Conservation (phyloP, 2,797 vertebrate species). For the Chromis chromis region DNA sequence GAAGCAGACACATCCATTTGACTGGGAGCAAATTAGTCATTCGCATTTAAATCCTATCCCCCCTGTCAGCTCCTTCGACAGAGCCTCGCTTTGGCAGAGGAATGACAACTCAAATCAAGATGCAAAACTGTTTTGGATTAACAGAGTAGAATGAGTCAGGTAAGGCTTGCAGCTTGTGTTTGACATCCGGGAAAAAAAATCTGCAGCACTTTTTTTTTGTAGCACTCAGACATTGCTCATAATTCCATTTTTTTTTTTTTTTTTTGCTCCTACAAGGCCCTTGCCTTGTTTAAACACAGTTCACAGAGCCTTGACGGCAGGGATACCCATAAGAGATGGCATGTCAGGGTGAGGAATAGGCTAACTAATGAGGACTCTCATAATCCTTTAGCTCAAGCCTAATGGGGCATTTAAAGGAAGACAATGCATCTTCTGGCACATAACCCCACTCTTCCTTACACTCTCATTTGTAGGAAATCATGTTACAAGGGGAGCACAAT, state of each 20-base stretch:
- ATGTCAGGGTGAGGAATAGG: constrained; percentile 83
- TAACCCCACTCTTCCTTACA: constrained; percentile 83
- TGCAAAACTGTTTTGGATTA: constrained; percentile 38
- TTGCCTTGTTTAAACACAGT: constrained; percentile 78
- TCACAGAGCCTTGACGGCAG: constrained; percentile 71
- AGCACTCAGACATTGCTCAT: constrained; percentile 46
- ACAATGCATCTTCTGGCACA: constrained; percentile 84
- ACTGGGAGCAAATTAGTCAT: constrained; percentile 34
- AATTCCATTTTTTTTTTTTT: constrained; percentile 45
- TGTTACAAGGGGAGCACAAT: constrained; percentile 86
- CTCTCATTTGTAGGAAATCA: constrained; percentile 88
- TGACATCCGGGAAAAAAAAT: constrained; percentile 10
- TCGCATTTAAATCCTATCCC: constrained; percentile 32
- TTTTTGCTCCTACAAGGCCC: constrained; percentile 51
- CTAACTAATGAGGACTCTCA: constrained; percentile 85
- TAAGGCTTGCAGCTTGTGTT: constrained; percentile 7
- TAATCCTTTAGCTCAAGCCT: constrained; percentile 84
- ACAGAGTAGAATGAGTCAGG: constrained; percentile 29
- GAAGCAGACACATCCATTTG: constrained; percentile 31
- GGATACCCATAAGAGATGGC: constrained; percentile 78
- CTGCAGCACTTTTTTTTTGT: not conserved
- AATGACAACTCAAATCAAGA: constrained; percentile 21
- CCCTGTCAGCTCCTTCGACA: constrained; percentile 26
- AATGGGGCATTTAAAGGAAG: constrained; percentile 87
- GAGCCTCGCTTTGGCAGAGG: constrained; percentile 20